Evolutionary conservation across 2,888 invertebrate species (phyloP).

Genomic region (Leptinotarsa haldemani): DNA sequence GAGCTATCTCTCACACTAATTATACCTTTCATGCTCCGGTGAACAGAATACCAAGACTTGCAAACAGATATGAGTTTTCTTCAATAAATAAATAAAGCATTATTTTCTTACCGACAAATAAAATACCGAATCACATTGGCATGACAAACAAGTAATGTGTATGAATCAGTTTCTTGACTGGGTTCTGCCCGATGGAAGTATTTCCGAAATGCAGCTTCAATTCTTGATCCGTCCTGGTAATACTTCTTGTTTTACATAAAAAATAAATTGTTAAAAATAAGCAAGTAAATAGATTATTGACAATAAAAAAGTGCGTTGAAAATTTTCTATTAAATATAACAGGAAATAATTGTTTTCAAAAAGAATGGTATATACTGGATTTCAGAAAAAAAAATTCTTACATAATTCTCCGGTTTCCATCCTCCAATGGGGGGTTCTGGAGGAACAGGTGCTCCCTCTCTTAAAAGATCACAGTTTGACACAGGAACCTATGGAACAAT

Average conservation of each 20-base stretch:
- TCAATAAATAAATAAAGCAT: no score
- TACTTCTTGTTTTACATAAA: conserved; percentile 78
- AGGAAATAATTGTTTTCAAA: conserved; percentile 12
- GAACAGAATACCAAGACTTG: no score
- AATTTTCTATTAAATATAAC: neutral
- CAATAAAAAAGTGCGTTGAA: neutral
- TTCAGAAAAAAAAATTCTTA: conserved; percentile 63
- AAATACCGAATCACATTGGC: conserved; percentile 98
- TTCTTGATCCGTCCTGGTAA: conserved; percentile 91
- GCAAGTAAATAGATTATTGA: conserved; percentile 11
- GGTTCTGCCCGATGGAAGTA: conserved; percentile 92
- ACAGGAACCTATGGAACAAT: conserved; percentile 66
- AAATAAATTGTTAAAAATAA: conserved; percentile 15
- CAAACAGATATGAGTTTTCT: no score
- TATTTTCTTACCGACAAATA: conserved; percentile 78
- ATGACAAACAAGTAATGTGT: conserved; percentile 94
- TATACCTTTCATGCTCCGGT: no score
- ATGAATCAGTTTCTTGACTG: conserved; percentile 82
- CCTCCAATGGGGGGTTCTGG: conserved; percentile 89
- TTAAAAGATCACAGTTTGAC: conserved; percentile 78
- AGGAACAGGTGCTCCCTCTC: conserved; percentile 94
- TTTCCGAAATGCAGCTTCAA: conserved; percentile 94
- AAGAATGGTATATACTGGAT: neutral
- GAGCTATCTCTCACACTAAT: no score
- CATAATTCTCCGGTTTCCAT: conserved; percentile 87